Percentiles rank a stretch among this genome's conserved stretches.
Evolutionary conservation across 2,888 invertebrate genomes (phyloP).

Genomic region (Rhagonycha fulva): DNA sequence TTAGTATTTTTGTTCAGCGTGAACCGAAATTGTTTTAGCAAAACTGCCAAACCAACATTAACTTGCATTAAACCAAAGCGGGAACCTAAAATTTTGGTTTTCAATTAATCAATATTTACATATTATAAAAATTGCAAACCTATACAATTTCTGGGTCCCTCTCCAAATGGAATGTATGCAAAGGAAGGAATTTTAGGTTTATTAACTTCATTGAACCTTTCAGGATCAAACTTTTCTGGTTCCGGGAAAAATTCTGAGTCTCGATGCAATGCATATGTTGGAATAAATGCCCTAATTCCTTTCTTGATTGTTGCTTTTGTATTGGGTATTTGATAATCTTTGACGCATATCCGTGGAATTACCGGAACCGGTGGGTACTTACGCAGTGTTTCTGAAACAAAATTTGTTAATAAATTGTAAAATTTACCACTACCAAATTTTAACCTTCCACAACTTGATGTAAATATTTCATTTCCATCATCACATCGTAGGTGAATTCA

Average conservation of each 20-base stretch:
- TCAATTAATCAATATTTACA: no score
- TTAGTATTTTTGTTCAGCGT: not conserved
- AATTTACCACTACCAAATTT: not conserved
- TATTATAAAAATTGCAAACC: not conserved
- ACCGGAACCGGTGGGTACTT: constrained; percentile 43
- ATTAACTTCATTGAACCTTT: constrained; percentile 54
- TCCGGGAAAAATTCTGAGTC: constrained; percentile 41
- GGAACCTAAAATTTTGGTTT: not conserved
- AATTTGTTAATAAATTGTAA: not conserved
- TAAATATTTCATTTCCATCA: constrained; percentile 57
- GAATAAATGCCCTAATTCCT: constrained; percentile 34
- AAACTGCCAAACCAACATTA: not conserved
- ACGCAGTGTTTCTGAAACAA: constrained; percentile 41
- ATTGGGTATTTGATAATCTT: constrained; percentile 40
- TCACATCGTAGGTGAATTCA: constrained; percentile 55
- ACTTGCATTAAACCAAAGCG: not conserved
- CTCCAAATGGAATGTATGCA: not conserved
- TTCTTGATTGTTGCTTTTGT: constrained; percentile 38
- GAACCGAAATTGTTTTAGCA: not conserved
- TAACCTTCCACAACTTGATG: constrained; percentile 53
- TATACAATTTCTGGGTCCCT: not conserved
- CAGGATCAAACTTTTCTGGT: constrained; percentile 65
- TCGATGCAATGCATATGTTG: constrained; percentile 40
- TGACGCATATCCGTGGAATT: constrained; percentile 36
- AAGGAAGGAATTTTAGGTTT: not conserved